phyloP scores from a whole-genome alignment of 2,797 vertebrate species.

The Mus spretus region DNA sequence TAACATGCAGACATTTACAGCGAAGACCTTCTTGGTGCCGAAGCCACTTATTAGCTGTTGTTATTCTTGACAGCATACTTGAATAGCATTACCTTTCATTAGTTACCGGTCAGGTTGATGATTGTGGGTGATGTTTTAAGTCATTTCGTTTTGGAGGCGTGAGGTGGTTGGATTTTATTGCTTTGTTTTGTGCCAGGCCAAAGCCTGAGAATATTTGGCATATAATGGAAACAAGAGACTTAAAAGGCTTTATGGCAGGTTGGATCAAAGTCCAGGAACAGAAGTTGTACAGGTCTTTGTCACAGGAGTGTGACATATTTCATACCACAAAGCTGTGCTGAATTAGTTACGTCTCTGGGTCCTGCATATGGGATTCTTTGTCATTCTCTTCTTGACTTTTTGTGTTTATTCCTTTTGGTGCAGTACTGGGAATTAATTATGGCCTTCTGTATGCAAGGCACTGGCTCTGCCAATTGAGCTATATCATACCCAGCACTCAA shows the following conservation, averaged over 20 bases:
- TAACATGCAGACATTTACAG: not conserved
- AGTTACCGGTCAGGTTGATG: not conserved
- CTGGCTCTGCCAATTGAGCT: not conserved
- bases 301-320: not conserved
- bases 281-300: constrained; percentile 34
- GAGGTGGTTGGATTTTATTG: constrained; percentile 57
- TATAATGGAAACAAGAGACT: constrained; percentile 41
- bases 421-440: not conserved
- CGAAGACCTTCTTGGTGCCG: not conserved
- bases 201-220: constrained; percentile 60
- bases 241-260: constrained; percentile 63
- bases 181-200: constrained; percentile 68
- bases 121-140: not conserved
- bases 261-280: constrained; percentile 81
- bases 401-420: not conserved
- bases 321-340: not conserved
- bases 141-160: not conserved
- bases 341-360: not conserved
- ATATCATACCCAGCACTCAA: not conserved
- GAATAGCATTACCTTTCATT: constrained; percentile 39
- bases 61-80: constrained; percentile 28
- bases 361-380: not conserved
- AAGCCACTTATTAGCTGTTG: not conserved
- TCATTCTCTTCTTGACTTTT: not conserved
- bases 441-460: not conserved